These are phyloP conservation scores for Morone chrysops DNA, from an alignment of 2,113 vertebrate genomes.

Conservation along the genomic window DNA sequence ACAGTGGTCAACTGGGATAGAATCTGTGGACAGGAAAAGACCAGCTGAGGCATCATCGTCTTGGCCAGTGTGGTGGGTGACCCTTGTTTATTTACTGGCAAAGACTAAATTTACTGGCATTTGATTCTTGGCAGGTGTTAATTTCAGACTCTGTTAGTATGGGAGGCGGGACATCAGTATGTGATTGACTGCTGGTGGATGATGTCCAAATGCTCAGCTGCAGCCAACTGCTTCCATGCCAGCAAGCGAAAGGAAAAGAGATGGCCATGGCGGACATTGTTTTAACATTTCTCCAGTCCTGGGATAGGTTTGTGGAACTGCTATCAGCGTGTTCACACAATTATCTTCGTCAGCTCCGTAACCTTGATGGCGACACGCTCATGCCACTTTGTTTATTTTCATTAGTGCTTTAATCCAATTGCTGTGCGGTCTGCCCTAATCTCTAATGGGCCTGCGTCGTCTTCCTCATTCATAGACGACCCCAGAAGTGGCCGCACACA, in stretches of 20 bases:
- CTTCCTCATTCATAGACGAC: constrained; percentile 53
- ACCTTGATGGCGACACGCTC: constrained; percentile 50
- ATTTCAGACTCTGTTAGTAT: constrained; percentile 54
- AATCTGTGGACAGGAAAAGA: constrained; percentile 62
- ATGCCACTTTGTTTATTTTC: constrained; percentile 55
- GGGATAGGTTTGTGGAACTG: neutral
- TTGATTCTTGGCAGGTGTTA: constrained; percentile 74
- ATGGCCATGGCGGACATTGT: constrained; percentile 39
- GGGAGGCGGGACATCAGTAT: constrained; percentile 61
- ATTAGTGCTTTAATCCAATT: constrained; percentile 70
- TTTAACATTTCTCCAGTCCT: constrained; percentile 26
- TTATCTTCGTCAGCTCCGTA: constrained; percentile 32
- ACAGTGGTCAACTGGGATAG: constrained; percentile 37
- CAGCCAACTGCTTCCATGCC: constrained; percentile 71
- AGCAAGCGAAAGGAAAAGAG: constrained; percentile 29
- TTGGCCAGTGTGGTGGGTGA: constrained; percentile 56
- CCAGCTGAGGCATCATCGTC: constrained; percentile 67
- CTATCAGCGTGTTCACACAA: neutral
- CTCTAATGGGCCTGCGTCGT: constrained; percentile 43
- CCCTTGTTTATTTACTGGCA: constrained; percentile 73
- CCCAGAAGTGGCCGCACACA: constrained; percentile 61
- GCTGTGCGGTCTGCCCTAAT: constrained; percentile 46
- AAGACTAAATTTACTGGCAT: constrained; percentile 58
- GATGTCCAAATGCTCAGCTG: constrained; percentile 67
- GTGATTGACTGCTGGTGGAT: constrained; percentile 71